phyloP scores from a whole-genome alignment of 2,113 vertebrate genomes.

The Lophochroa leadbeateri region DNA sequence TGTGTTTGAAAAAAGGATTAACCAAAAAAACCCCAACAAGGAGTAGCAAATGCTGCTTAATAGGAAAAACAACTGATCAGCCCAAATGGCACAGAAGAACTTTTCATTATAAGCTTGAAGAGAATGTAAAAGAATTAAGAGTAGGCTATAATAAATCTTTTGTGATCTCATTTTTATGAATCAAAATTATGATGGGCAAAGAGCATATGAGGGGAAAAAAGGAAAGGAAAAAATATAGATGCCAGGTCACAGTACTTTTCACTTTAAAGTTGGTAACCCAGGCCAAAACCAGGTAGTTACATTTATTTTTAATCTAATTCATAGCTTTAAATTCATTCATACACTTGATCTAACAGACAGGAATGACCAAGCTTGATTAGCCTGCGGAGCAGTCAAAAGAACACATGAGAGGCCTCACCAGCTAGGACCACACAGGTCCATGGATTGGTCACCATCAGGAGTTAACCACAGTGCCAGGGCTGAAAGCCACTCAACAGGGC shows the following conservation, averaged over 20 bases:
- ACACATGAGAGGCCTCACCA: background rate
- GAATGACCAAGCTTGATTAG: background rate
- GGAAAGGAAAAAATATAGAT: background rate
- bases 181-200: background rate
- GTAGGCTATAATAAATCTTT: background rate
- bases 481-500: background rate
- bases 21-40: background rate
- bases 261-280: background rate
- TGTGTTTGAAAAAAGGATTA: background rate
- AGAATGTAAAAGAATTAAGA: background rate
- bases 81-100: background rate
- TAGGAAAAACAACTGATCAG: background rate
- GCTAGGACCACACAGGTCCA: too few relatives aligned
- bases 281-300: background rate
- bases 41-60: background rate
- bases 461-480: rapidly evolving
- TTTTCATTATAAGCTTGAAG: background rate
- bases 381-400: background rate
- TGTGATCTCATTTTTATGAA: background rate
- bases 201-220: background rate
- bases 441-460: background rate
- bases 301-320: background rate
- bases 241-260: background rate
- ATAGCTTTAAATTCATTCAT: background rate
- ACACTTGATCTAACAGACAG: background rate